Percentiles rank a stretch among this genome's conserved stretches.
Conservation (phyloP, 2,888 invertebrate genomes). For the Ormyrus rosae region DNA sequence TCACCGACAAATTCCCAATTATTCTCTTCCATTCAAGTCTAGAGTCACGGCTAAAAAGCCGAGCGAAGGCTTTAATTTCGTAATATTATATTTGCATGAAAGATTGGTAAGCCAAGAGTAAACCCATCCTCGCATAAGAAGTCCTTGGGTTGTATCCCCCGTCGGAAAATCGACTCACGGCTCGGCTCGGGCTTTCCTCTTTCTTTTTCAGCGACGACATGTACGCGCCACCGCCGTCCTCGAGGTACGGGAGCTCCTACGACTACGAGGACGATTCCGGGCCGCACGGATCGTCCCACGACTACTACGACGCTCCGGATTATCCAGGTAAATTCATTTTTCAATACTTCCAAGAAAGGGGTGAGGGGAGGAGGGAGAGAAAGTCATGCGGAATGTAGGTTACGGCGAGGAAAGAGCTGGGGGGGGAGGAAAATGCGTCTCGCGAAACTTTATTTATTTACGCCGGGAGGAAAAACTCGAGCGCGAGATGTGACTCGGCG, state of each 20-base stretch:
- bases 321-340: constrained; percentile 61
- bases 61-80: not conserved
- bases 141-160: too few species aligned
- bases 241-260: constrained; percentile 67
- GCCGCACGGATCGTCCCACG: constrained; percentile 71
- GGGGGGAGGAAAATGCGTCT: constrained; percentile 49
- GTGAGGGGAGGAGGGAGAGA: constrained; percentile 34
- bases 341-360: constrained; percentile 46
- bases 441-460: not conserved
- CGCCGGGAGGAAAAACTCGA: not conserved
- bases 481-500: too few species aligned
- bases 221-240: constrained; percentile 65
- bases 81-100: constrained; percentile 40
- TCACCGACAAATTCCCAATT: too few species aligned
- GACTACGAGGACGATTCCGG: constrained; percentile 72
- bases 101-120: not conserved
- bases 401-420: constrained; percentile 49
- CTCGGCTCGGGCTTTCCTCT: too few species aligned
- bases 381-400: constrained; percentile 10
- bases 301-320: constrained; percentile 77
- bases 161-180: too few species aligned
- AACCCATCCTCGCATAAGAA: not conserved
- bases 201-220: constrained; percentile 64
- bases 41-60: too few species aligned
- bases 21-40: too few species aligned